These are phyloP conservation scores for Conistra vaccinii DNA, from an alignment of 2,888 invertebrate species.

Conservation along the genomic window DNA sequence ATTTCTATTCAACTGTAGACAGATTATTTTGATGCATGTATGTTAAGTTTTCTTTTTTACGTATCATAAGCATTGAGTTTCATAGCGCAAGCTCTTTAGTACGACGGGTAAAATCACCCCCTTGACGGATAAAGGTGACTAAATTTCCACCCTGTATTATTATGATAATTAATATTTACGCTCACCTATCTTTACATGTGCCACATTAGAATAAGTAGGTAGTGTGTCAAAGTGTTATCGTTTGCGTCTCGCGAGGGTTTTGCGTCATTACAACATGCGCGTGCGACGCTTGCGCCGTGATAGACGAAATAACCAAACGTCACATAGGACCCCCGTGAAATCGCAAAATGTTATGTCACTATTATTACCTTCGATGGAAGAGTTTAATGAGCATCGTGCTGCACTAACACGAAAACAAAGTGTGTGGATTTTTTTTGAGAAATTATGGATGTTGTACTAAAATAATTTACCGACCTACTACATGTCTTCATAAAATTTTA, in stretches of 20 bases:
- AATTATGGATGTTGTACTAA: background rate
- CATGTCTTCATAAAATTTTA: conserved; percentile 5
- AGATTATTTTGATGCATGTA: too few species aligned
- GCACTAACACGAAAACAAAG: conserved; percentile 58
- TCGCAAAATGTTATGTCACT: conserved; percentile 66
- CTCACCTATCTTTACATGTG: conserved; percentile 43
- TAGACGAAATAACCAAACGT: conserved; percentile 64
- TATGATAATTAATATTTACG: conserved; percentile 10
- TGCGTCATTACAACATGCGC: conserved; percentile 77
- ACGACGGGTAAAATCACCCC: too few species aligned
- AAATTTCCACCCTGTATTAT: too few species aligned
- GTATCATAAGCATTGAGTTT: too few species aligned
- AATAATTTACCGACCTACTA: background rate
- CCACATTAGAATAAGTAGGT: conserved; percentile 68
- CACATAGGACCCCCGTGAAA: conserved; percentile 60
- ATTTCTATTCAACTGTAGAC: too few species aligned
- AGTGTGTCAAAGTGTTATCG: conserved; percentile 84
- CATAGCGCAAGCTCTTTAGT: too few species aligned
- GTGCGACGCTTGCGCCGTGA: conserved; percentile 69
- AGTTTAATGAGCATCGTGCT: conserved; percentile 66
- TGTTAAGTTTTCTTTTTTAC: too few species aligned
- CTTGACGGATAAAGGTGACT: too few species aligned
- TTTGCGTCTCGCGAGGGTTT: conserved; percentile 79
- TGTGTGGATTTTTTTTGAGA: too few species aligned
- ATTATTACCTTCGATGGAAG: conserved; percentile 56